Percentiles rank a stretch among this genome's conserved stretches.
phyloP scores from a whole-genome alignment of 2,888 invertebrate species.

The Apamea crenata region DNA sequence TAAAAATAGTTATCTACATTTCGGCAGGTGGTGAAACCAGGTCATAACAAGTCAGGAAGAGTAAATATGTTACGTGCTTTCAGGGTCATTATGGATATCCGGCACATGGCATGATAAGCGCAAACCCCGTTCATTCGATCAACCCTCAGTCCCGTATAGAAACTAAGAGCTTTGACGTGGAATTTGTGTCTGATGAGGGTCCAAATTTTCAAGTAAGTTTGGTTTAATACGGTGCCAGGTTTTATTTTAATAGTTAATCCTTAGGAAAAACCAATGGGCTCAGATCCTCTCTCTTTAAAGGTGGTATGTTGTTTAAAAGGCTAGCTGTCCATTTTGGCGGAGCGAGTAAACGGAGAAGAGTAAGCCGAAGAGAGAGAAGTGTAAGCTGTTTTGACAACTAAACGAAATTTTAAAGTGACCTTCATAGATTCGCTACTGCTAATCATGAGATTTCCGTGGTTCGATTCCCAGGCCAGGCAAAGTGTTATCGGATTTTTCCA shows the following conservation, averaged over 20 bases:
- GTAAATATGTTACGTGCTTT: background rate
- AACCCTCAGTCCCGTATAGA: conserved; percentile 12
- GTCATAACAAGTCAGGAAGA: background rate
- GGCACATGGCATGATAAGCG: conserved; percentile 7
- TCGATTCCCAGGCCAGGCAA: background rate
- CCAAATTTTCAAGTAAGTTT: conserved; percentile 38
- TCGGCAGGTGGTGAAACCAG: background rate
- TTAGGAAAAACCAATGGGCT: background rate
- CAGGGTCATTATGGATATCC: conserved; percentile 49
- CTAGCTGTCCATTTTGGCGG: background rate
- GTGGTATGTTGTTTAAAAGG: background rate
- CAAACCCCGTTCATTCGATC: background rate
- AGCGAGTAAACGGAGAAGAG: background rate
- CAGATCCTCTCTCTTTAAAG: background rate
- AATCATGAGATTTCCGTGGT: background rate
- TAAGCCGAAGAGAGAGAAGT: background rate
- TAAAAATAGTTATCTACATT: background rate
- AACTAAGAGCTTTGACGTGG: conserved; percentile 15
- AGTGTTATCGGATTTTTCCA: background rate
- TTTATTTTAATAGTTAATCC: background rate
- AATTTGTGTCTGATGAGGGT: conserved; percentile 33
- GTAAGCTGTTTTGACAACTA: background rate
- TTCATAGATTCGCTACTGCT: background rate
- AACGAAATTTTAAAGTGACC: background rate
- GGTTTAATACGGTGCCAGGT: background rate